Evolutionary conservation across 2,888 invertebrate genomes (phyloP), one percentile per base, ranked within the genome.

Genomic region (Lutraria lutraria): DNA sequence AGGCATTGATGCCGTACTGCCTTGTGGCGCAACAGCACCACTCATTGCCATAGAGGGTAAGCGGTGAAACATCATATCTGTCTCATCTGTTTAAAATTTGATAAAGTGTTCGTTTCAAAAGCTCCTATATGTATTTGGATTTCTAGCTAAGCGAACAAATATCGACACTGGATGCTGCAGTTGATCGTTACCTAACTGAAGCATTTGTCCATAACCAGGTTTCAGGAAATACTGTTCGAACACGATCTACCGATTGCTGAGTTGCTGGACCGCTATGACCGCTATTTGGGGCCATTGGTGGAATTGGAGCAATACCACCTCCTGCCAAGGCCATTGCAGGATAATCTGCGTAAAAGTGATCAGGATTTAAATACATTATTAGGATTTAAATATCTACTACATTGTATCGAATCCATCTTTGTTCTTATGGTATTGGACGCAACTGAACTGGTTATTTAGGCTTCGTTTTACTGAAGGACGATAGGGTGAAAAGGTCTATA

Each of bases 141-240:
- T 43, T 2, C 43, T 43, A 43, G 43, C 43, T 43, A 43, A 43
- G 43, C 43, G 43, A 43, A 43, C 43, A 43, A 43, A 43, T 43
- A 43, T 43, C 43, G 43, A 43, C 43, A 4, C 4, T 43, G 43
- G 43, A 8, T 4, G 43, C 43, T 43, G 43, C 43, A 43, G 8
- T 43, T 43, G 43, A 8, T 43, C 43, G 43, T 86, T 91, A 91
- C 91, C 91, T 83, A n/a, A 80, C 82, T 12, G 86, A 97, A 93
- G 97, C 96, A 95, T 97, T 97, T 94, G 97, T 97, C 97, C 97
- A 98, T 94, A 98, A 97, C 98, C 98, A 98, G 87, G 98, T 98
- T 97, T 98, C 98, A 80, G 98, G 97, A 96, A 98, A 98, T 96
- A 97, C 97, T 96, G 97, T 97, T 94, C 98, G 97, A 82, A 97